Conservation (phyloP, 2,888 invertebrate species). For the Lomographa bimaculata region DNA sequence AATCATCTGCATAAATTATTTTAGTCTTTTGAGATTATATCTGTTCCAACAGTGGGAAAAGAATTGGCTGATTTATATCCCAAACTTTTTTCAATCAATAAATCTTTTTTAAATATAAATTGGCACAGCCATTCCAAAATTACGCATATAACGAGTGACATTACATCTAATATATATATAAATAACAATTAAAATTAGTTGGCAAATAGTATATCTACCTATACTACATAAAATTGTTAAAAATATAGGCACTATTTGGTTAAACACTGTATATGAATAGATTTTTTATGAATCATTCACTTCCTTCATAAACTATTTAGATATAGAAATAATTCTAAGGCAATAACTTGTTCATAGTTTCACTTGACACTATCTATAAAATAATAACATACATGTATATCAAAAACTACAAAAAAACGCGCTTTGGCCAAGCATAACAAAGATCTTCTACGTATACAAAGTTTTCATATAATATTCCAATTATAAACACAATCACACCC, state of each 20-base stretch:
- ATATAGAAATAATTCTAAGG: slow-evolving; percentile 8
- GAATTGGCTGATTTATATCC: too few relatives aligned
- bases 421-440: neutral
- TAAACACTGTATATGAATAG: slow-evolving; percentile 20
- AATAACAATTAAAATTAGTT: slow-evolving; percentile 43
- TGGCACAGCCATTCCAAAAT: slow-evolving; percentile 48
- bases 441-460: slow-evolving; percentile 1
- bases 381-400: slow-evolving; percentile 10
- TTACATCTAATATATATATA: slow-evolving; percentile 39
- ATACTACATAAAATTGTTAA: slow-evolving; percentile 47
- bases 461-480: too few relatives aligned
- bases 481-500: too few relatives aligned
- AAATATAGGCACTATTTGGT: slow-evolving; percentile 51
- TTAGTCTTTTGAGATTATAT: too few relatives aligned
- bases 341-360: slow-evolving; percentile 9
- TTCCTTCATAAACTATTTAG: neutral
- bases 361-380: too few relatives aligned
- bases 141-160: slow-evolving; percentile 37
- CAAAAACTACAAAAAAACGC: neutral
- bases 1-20: too few relatives aligned
- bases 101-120: slow-evolving; percentile 14
- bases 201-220: slow-evolving; percentile 46
- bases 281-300: neutral
- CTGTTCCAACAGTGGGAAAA: too few relatives aligned
- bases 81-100: too few relatives aligned